Evolutionary conservation across 2,113 vertebrate species (phyloP).

Genomic region (Antechinus stuartii): DNA sequence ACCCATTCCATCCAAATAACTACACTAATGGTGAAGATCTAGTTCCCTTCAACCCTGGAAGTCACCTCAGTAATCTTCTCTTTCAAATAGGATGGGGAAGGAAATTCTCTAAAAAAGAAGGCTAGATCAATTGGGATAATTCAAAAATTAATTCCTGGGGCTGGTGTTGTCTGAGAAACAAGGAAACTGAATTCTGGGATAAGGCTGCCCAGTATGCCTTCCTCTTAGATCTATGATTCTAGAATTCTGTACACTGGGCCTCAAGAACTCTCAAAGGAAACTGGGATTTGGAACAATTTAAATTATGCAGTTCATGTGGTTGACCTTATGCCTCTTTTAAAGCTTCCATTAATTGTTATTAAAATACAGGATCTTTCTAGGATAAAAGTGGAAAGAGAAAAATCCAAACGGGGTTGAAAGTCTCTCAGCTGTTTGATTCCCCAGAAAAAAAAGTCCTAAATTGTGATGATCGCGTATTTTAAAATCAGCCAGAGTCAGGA

Average conservation of each 20-base stretch:
- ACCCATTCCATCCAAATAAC: not conserved
- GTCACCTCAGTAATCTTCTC: not conserved
- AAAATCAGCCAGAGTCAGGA: too few relatives aligned
- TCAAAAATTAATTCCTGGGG: not conserved
- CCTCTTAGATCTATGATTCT: not conserved
- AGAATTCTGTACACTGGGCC: not conserved
- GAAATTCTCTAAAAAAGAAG: not conserved
- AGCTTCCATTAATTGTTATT: not conserved
- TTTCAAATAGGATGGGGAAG: not conserved
- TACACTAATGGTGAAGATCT: not conserved
- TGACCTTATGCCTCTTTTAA: not conserved
- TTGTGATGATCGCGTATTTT: too few relatives aligned
- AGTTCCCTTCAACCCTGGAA: not conserved
- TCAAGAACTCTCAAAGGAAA: not conserved
- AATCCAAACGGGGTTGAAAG: too few relatives aligned
- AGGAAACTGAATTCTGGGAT: not conserved
- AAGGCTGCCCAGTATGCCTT: not conserved
- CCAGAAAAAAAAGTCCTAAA: too few relatives aligned
- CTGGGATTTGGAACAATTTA: not conserved
- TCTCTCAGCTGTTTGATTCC: too few relatives aligned
- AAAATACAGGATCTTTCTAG: too few relatives aligned
- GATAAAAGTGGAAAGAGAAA: too few relatives aligned
- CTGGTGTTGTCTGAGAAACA: not conserved
- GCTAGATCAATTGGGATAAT: not conserved
- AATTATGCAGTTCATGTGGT: not conserved